These are phyloP conservation scores for Chromoteleia sp. DNA, from an alignment of 2,888 invertebrate species.

Conservation along the genomic window DNA sequence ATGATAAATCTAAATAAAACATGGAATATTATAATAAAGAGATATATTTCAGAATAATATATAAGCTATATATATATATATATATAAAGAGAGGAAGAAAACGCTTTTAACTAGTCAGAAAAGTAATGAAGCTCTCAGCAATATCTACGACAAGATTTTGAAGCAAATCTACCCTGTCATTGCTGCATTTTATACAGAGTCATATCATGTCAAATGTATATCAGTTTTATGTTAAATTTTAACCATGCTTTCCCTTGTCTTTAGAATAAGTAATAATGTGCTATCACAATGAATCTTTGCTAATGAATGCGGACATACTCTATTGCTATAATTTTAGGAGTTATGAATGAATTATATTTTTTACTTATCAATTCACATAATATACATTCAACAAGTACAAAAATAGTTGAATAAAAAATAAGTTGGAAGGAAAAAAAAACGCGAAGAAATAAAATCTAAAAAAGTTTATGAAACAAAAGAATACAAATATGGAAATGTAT, in stretches of 20 bases:
- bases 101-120: no score
- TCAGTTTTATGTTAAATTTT: no score
- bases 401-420: conserved; percentile 35
- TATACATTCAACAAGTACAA: conserved; percentile 36
- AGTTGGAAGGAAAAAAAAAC: conserved; percentile 9
- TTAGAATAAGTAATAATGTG: conserved; percentile 72
- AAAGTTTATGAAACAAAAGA: conserved; percentile 29
- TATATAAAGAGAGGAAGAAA: no score
- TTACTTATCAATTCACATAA: conserved; percentile 21
- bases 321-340: conserved; percentile 42
- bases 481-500: conserved; percentile 41
- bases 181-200: no score
- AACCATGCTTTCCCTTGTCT: conserved; percentile 39
- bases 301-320: conserved; percentile 29
- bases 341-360: conserved; percentile 13
- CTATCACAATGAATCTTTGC: conserved; percentile 70
- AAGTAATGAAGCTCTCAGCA: no score
- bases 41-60: no score
- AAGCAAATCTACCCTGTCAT: no score
- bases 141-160: no score
- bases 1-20: no score
- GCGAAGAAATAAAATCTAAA: conserved; percentile 13
- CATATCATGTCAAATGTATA: no score
- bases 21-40: no score
- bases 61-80: no score